phyloP scores from a whole-genome alignment of 2,888 invertebrate species.

The Polymixis flavicincta region DNA sequence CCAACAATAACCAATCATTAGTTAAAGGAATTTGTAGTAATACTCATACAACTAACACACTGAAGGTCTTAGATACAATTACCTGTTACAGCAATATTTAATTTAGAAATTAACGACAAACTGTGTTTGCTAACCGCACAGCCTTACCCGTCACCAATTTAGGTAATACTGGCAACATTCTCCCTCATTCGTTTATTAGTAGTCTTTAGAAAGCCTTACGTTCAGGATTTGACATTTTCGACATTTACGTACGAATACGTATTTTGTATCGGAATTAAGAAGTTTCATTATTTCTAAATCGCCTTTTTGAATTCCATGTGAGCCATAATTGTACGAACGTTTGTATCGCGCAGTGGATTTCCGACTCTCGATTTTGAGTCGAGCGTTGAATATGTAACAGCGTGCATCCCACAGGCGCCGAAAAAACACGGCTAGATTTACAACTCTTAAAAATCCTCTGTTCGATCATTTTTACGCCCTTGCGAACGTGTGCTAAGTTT shows the following conservation, averaged over 20 bases:
- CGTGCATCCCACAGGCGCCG: too few relatives aligned
- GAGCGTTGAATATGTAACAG: too few relatives aligned
- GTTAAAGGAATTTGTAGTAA: conserved; percentile 40
- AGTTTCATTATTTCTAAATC: background rate
- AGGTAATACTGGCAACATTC: conserved; percentile 10
- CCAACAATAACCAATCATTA: conserved; percentile 19
- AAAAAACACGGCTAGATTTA: too few relatives aligned
- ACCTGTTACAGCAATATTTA: conserved; percentile 38
- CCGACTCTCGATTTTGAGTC: too few relatives aligned
- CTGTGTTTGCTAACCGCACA: conserved; percentile 5
- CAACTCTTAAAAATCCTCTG: too few relatives aligned
- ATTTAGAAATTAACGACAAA: conserved; percentile 23
- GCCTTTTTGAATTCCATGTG: background rate
- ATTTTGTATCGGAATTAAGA: background rate
- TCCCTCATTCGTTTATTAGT: background rate
- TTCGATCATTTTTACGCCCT: too few relatives aligned
- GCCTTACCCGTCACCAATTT: background rate
- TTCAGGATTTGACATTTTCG: background rate
- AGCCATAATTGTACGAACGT: too few relatives aligned
- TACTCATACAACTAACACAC: conserved; percentile 15
- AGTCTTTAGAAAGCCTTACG: background rate
- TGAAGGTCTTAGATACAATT: conserved; percentile 40
- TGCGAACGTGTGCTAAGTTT: background rate
- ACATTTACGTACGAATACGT: too few relatives aligned
- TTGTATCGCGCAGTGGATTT: too few relatives aligned